Evolutionary conservation across 2,797 vertebrate species (phyloP), one percentile per base, ranked within the genome.

Genomic region (Adelosebastes latens): DNA sequence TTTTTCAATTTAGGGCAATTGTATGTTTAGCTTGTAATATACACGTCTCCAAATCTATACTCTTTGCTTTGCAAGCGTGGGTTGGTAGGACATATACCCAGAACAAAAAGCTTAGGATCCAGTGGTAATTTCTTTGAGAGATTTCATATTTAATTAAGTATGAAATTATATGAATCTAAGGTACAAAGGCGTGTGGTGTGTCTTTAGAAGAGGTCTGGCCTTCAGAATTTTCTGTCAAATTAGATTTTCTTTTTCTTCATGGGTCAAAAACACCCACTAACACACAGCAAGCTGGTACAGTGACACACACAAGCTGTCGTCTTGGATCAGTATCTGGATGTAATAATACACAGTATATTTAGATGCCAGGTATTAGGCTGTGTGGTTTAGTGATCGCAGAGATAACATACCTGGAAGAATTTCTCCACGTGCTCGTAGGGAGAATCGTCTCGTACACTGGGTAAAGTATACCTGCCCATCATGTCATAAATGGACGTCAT

Each of bases 401-500:
- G 62, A 52, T 8, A 62, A 36, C 22, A 4, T 59, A 99, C 98
- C 97, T 97, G 96, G 93, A 99, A 99, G 94, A 99, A 99, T 69
- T 94, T 95, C 88, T 99, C 98, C 89, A 99, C 97, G 0, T 99
- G 98, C 56, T 98, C 96, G 16, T 93, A 87, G 0, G 98, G 96
- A 0, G 94, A 95, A 0, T 97, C 96, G 0, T 97, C 96, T 74
- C 94, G 91, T 24, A 97, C 89, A 12, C 95, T 89, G 5, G 98
- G 98, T 67, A 91, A 96, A 0, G 98, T 98, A 79, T 96, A 96
- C 71, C 95, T 96, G 61, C 98, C 98, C 98, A 99, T 98, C 98
- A 99, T 98, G 88, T 98, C 96, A 0, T 99, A 99, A 88, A 99
- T 99, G 84, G 98, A 99, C 2, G 96, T 97, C 96, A 99, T 96